Conservation (phyloP, 2,797 vertebrate species). For the Spizella passerina region DNA sequence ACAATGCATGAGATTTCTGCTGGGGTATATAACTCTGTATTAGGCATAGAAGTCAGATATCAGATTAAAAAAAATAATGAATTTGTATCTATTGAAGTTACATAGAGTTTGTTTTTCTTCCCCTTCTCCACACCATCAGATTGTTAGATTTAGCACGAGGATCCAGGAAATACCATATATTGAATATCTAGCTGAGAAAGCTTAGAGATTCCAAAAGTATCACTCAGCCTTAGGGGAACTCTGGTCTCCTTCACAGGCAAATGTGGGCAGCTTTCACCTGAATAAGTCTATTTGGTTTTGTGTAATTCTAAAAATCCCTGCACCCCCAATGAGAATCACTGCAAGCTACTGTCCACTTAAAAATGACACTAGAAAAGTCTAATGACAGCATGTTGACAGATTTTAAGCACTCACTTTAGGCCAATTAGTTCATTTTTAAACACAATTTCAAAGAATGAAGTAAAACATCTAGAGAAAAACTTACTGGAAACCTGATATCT, state of each 20-base stretch:
- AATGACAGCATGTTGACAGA: neutral
- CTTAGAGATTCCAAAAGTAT: neutral
- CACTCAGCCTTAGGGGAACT: neutral
- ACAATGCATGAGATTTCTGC: neutral
- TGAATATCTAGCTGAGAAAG: neutral
- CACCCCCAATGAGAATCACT: neutral
- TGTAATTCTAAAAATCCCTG: neutral
- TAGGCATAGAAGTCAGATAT: neutral
- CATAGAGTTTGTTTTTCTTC: neutral
- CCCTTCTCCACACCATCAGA: neutral
- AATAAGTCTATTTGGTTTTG: neutral
- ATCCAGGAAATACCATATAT: neutral
- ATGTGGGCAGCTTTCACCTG: neutral
- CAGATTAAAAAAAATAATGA: neutral
- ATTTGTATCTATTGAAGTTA: neutral
- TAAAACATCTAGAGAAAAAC: neutral
- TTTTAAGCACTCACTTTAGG: neutral
- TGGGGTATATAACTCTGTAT: neutral
- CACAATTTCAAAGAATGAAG: neutral
- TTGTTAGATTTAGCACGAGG: neutral
- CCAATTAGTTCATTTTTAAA: neutral
- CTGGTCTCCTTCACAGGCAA: neutral
- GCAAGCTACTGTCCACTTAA: neutral
- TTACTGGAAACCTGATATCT: neutral
- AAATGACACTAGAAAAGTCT: neutral